Evolutionary conservation across 53 echinoderm and acorn worm species (phyloP).

Genomic region (Antedon mediterranea): DNA sequence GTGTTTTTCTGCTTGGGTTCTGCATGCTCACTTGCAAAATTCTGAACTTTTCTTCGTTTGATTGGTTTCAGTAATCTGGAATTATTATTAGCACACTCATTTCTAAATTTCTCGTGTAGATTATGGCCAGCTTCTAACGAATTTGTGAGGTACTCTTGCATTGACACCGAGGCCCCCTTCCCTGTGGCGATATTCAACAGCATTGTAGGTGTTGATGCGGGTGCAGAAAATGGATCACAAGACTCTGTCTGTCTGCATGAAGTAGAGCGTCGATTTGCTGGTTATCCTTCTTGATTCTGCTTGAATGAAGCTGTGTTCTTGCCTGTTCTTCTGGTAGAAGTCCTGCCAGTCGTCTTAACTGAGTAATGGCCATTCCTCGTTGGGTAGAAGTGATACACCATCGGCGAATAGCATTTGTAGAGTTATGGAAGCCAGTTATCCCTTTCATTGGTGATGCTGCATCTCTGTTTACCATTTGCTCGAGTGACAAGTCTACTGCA

Average conservation of each 20-base stretch:
- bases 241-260: slow-evolving; percentile 16
- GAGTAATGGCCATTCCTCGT: slow-evolving; percentile 42
- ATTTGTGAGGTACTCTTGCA: slow-evolving; percentile 8
- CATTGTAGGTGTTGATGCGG: background rate
- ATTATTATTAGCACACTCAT: slow-evolving; percentile 5
- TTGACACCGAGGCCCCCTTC: no score
- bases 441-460: slow-evolving; percentile 57
- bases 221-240: slow-evolving; percentile 24
- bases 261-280: slow-evolving; percentile 14
- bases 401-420: slow-evolving; percentile 28
- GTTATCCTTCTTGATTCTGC: slow-evolving; percentile 45
- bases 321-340: slow-evolving; percentile 19
- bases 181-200: slow-evolving; percentile 27
- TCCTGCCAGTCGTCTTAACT: slow-evolving; percentile 26
- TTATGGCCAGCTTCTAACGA: background rate
- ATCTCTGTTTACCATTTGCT: slow-evolving; percentile 48
- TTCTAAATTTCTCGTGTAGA: no score
- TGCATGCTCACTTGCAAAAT: slow-evolving; percentile 8
- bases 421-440: slow-evolving; percentile 36
- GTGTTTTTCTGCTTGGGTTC: slow-evolving; percentile 27
- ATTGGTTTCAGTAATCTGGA: slow-evolving; percentile 10
- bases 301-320: slow-evolving; percentile 10
- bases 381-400: slow-evolving; percentile 54
- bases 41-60: slow-evolving; percentile 2
- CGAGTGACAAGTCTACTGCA: slow-evolving; percentile 43